Conservation (phyloP, 2,888 invertebrate species). For the Gymnoscelis rufifasciata region DNA sequence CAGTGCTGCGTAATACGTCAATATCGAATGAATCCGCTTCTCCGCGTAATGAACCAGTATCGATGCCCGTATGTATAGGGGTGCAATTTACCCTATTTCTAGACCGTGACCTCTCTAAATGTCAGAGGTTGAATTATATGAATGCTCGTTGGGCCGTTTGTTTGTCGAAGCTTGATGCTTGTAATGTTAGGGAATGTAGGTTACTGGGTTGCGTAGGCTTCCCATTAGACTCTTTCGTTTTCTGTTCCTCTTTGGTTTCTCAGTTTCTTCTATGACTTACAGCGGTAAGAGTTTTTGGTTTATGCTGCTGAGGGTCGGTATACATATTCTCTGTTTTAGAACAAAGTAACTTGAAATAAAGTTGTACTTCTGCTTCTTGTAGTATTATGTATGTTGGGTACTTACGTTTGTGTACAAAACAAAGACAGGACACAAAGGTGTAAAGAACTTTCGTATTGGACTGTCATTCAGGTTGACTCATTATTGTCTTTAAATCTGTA, state of each 20-base stretch:
- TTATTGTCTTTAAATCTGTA: no score
- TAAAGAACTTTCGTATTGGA: no score
- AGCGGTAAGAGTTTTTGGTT: no score
- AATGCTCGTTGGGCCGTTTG: slow-evolving; percentile 2
- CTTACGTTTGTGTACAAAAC: no score
- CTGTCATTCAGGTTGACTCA: no score
- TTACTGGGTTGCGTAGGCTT: slow-evolving; percentile 8
- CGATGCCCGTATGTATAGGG: neutral
- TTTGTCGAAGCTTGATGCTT: slow-evolving; percentile 10
- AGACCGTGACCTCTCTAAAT: slow-evolving; percentile 10
- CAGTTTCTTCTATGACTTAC: neutral
- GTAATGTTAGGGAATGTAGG: slow-evolving; percentile 10
- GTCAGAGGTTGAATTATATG: slow-evolving; percentile 12
- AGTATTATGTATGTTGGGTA: no score
- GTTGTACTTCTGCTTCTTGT: no score
- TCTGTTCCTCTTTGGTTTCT: neutral
- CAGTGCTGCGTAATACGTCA: no score
- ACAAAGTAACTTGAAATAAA: no score
- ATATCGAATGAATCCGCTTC: neutral
- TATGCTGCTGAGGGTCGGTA: no score
- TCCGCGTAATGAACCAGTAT: neutral
- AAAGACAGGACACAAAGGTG: no score
- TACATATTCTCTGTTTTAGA: no score
- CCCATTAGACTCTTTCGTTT: slow-evolving; percentile 1
- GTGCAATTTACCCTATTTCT: slow-evolving; percentile 16